phyloP scores from a whole-genome alignment of 2,113 vertebrate genomes.

The Mesitornis unicolor region DNA sequence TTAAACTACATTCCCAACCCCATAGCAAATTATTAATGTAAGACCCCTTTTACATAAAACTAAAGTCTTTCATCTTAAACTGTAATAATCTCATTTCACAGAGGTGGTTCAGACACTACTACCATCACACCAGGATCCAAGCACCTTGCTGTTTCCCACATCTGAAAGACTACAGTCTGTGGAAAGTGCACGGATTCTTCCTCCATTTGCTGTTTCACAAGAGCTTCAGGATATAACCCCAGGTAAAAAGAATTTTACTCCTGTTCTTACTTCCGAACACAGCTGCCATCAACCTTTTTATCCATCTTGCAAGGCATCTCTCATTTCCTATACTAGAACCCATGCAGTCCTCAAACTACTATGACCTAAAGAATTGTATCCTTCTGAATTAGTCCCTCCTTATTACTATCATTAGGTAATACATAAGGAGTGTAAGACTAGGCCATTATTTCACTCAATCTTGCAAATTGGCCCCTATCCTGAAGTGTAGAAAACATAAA shows the following conservation, averaged over 20 bases:
- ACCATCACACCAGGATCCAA: neutral
- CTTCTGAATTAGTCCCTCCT: neutral
- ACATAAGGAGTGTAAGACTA: neutral
- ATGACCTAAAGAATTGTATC: rapidly evolving
- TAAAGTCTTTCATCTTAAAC: neutral
- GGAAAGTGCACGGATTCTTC: neutral
- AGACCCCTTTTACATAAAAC: neutral
- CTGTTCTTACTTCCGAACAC: neutral
- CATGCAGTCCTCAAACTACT: neutral
- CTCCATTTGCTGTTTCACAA: neutral
- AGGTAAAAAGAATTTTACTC: neutral
- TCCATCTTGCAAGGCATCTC: neutral
- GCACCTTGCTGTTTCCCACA: neutral
- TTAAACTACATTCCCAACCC: neutral
- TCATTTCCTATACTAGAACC: neutral
- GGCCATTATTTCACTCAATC: neutral
- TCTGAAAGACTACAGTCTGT: neutral
- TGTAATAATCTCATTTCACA: neutral
- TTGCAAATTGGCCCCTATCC: neutral
- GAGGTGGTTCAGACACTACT: neutral
- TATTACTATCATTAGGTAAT: neutral
- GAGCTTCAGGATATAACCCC: neutral
- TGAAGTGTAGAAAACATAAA: neutral
- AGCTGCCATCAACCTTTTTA: neutral
- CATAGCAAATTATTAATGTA: neutral